Conservation (phyloP, 2,113 vertebrate species). For the Sialia sialis region DNA sequence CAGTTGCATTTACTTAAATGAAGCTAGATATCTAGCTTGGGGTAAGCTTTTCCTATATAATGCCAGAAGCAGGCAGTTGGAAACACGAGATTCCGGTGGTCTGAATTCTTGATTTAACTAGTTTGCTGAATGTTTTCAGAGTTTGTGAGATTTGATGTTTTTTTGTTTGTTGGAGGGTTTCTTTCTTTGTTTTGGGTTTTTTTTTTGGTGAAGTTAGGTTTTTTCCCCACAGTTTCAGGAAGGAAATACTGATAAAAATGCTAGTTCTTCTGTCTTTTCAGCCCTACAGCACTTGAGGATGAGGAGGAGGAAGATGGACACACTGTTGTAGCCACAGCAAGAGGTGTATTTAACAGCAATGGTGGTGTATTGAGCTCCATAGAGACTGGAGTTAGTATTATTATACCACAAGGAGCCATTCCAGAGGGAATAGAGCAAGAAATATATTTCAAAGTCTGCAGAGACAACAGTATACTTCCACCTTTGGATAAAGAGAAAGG, state of each 20-base stretch:
- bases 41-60: neutral
- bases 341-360: slow-evolving; percentile 95
- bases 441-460: slow-evolving; percentile 99
- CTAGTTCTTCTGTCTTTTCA: slow-evolving; percentile 55
- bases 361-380: slow-evolving; percentile 97
- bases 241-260: neutral
- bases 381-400: slow-evolving; percentile 97
- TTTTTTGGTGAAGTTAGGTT: neutral
- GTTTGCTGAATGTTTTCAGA: neutral
- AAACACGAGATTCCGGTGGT: neutral
- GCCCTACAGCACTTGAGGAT: slow-evolving; percentile 91
- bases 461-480: slow-evolving; percentile 98
- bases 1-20: neutral
- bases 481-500: slow-evolving; percentile 99
- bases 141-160: neutral
- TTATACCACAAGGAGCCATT: slow-evolving; percentile 97
- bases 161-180: neutral
- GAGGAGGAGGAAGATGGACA: slow-evolving; percentile 97
- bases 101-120: neutral
- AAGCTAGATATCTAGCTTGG: neutral
- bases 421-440: slow-evolving; percentile 96
- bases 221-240: neutral
- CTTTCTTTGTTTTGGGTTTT: neutral
- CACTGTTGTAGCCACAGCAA: slow-evolving; percentile 95
- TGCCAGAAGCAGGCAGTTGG: neutral